These are phyloP conservation scores for Aegypius monachus DNA, from an alignment of 2,113 vertebrate species.

Conservation along the genomic window DNA sequence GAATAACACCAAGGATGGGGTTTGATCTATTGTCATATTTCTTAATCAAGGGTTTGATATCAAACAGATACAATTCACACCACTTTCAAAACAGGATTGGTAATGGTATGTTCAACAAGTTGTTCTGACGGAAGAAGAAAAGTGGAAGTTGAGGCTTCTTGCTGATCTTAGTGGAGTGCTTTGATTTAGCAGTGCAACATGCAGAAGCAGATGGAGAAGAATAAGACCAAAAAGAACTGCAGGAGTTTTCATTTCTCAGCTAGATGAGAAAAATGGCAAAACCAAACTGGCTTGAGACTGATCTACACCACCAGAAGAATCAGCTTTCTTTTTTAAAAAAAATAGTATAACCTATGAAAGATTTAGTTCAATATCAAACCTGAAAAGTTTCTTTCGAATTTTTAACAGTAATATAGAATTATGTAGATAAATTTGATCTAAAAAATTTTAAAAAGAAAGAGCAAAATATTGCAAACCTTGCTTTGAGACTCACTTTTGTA, in stretches of 20 bases:
- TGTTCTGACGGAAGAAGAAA: not conserved
- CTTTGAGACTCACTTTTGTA: not conserved
- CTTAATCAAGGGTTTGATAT: not conserved
- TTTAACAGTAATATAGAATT: not conserved
- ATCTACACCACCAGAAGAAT: not conserved
- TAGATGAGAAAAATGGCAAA: not conserved
- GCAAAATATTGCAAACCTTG: not conserved
- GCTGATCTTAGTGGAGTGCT: not conserved
- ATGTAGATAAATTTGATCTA: not conserved
- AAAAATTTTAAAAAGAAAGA: not conserved
- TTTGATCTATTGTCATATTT: not conserved
- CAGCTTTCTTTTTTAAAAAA: not conserved
- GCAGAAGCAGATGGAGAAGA: not conserved
- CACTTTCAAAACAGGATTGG: not conserved
- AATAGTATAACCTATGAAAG: not conserved
- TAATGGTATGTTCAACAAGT: not conserved
- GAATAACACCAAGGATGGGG: not conserved
- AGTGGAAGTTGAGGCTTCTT: not conserved
- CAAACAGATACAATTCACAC: not conserved
- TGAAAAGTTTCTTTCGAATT: not conserved
- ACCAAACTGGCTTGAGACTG: not conserved
- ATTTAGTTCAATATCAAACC: not conserved
- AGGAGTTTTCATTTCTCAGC: not conserved
- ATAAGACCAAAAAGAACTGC: not conserved
- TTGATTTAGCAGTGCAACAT: slow-evolving; percentile 1